A percentile compares a stretch with the other conserved stretches of the same genome.
Conservation (phyloP, 2,888 invertebrate species). For the Drosophila melanocephala region DNA sequence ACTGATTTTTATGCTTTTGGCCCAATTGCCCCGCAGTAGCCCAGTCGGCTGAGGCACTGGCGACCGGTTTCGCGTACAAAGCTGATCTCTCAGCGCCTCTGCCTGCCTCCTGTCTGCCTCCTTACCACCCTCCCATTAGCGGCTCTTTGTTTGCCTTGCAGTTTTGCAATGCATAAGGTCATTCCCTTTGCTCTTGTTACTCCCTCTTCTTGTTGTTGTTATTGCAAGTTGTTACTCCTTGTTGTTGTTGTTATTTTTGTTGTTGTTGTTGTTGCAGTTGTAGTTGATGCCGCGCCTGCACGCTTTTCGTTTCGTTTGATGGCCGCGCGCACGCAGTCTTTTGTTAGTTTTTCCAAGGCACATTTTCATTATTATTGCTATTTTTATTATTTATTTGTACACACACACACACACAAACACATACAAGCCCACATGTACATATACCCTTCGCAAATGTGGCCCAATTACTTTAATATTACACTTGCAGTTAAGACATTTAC, state of each 20-base stretch:
- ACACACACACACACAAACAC: neutral
- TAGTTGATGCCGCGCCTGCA: constrained; percentile 60
- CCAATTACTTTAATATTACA: constrained; percentile 44
- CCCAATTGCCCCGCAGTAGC: constrained; percentile 80
- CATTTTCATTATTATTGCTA: constrained; percentile 61
- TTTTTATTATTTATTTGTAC: constrained; percentile 9
- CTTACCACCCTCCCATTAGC: constrained; percentile 61
- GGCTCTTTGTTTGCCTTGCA: constrained; percentile 76
- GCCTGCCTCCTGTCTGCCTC: neutral
- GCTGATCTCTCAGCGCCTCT: constrained; percentile 42
- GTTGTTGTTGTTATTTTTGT: constrained; percentile 32
- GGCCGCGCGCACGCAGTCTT: constrained; percentile 75
- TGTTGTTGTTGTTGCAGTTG: constrained; percentile 33
- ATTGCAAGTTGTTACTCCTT: constrained; percentile 26
- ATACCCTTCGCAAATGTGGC: constrained; percentile 33
- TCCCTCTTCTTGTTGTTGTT: constrained; percentile 26
- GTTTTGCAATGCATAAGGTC: constrained; percentile 63
- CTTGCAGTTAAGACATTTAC: constrained; percentile 26
- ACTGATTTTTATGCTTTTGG: constrained; percentile 81
- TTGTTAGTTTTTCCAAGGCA: constrained; percentile 76
- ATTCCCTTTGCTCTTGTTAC: constrained; percentile 58
- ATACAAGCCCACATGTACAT: neutral
- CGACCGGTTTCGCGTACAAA: constrained; percentile 41
- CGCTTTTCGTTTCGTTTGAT: constrained; percentile 79
- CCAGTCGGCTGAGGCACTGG: constrained; percentile 20